phyloP scores from a whole-genome alignment of 2,888 invertebrate genomes.

The Allophyes oxyacanthae region DNA sequence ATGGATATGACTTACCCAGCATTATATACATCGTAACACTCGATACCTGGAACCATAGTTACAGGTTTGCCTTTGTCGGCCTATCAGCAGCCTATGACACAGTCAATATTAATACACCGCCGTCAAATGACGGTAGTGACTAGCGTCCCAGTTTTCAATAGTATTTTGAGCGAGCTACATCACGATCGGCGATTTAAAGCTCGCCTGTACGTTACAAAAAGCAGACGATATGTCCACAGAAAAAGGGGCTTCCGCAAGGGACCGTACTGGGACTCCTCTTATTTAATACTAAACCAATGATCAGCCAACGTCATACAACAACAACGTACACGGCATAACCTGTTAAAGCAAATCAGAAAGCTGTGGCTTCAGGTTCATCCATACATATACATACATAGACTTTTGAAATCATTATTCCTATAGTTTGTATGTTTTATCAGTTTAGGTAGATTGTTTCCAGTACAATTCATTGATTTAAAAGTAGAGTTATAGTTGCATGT shows the following conservation, averaged over 20 bases:
- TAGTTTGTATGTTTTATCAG: background rate
- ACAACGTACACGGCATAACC: too few relatives aligned
- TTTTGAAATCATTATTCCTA: constrained; percentile 27
- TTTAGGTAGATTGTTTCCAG: background rate
- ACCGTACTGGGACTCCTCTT: background rate
- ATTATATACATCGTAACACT: background rate
- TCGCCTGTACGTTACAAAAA: too few relatives aligned
- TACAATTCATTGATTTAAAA: background rate
- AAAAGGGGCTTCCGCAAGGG: background rate
- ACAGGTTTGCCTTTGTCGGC: background rate
- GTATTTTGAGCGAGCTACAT: background rate
- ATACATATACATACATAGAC: background rate
- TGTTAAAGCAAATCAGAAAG: too few relatives aligned
- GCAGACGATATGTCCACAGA: background rate
- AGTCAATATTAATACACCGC: background rate
- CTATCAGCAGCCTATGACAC: background rate
- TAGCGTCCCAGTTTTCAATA: background rate
- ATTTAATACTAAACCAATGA: background rate
- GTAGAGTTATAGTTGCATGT: background rate
- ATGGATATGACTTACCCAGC: too few relatives aligned
- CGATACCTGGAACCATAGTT: too few relatives aligned
- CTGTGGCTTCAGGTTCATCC: background rate
- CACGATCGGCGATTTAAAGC: background rate
- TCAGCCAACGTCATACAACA: too few relatives aligned
- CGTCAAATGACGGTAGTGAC: too few relatives aligned